Evolutionary conservation across 2,888 invertebrate species (phyloP), one percentile per base, ranked within the genome.

Genomic region (Metacarcinus magister): DNA sequence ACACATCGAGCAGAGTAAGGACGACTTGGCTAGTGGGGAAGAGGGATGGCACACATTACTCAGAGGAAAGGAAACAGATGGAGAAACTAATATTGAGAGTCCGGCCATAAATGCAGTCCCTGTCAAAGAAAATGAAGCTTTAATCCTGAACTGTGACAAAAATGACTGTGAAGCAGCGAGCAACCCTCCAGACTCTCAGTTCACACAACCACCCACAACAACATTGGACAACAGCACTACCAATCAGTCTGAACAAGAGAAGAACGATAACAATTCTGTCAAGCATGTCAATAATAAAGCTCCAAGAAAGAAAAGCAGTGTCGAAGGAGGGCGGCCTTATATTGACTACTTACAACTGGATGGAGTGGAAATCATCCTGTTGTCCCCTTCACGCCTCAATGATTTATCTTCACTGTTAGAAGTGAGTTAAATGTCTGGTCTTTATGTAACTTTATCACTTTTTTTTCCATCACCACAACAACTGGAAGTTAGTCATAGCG

Each of bases 371-470:
- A 32, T 96, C 32, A 90, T 96, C 28, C 60, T 96, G n/a, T 28
- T 96, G 82, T 96, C 96, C 91, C 96, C 96, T n/a, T 54, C 96
- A 2, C 94, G 96, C 4, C 92, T 96, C 16, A 82, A 54, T 43
- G 94, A 94, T 54, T 54, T 94, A 5, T 90, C 89, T 23, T 82
- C 92, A 28, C 89, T 96, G 10, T 54, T 82, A 0, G 96, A 96
- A 92, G 96, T 94, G 48, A 93, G 92, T 44, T 32, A 60, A n/a
- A 23, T 60, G 60, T 60, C 5, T 60, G 60, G 8, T 75, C 75
- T 28, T n/a, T 8, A 75, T 8, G 75, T 28, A 75, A 28, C 28
- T 28, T 75, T 75, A 7, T 4, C n/a, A n/a, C 67, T 19, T 67
- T 75, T 75, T 28, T 23, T 28, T n/a, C 28, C 75, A 75, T n/a